These are phyloP conservation scores for Maniola jurtina DNA, from an alignment of 1,140 invertebrate genomes.

Conservation along the genomic window DNA sequence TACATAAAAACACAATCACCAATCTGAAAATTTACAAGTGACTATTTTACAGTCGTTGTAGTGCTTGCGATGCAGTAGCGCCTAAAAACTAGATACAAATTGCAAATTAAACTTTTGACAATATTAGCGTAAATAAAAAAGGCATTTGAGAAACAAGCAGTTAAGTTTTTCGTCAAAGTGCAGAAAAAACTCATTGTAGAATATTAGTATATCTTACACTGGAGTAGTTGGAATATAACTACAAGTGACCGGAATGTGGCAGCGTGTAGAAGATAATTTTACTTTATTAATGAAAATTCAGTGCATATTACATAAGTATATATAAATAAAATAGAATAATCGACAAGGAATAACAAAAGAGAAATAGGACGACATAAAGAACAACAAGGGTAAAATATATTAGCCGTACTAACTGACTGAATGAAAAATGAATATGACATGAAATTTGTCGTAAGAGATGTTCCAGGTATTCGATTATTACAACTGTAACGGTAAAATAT, in stretches of 20 bases:
- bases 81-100: conserved; percentile 14
- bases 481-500: neutral
- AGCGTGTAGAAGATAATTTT: conserved; percentile 62
- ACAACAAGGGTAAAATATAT: conserved; percentile 14
- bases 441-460: conserved; percentile 66
- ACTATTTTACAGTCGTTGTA: neutral
- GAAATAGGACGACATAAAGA: conserved; percentile 20
- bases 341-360: conserved; percentile 25
- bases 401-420: neutral
- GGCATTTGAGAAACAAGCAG: conserved; percentile 20
- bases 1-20: conserved; percentile 14
- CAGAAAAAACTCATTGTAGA: conserved; percentile 2
- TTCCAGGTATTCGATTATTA: conserved; percentile 42
- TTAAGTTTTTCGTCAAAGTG: conserved; percentile 7
- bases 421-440: conserved; percentile 13
- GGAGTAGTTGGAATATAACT: conserved; percentile 80
- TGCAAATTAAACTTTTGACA: conserved; percentile 20
- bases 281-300: conserved; percentile 45
- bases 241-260: conserved; percentile 57
- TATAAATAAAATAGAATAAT: conserved; percentile 24
- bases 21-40: neutral
- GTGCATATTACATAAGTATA: conserved; percentile 37
- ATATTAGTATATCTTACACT: conserved; percentile 80
- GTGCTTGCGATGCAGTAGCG: conserved; percentile 1
- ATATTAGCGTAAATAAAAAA: conserved; percentile 11